These are phyloP conservation scores for Callimorpha dominula DNA, from an alignment of 2,888 invertebrate genomes.

Conservation along the genomic window DNA sequence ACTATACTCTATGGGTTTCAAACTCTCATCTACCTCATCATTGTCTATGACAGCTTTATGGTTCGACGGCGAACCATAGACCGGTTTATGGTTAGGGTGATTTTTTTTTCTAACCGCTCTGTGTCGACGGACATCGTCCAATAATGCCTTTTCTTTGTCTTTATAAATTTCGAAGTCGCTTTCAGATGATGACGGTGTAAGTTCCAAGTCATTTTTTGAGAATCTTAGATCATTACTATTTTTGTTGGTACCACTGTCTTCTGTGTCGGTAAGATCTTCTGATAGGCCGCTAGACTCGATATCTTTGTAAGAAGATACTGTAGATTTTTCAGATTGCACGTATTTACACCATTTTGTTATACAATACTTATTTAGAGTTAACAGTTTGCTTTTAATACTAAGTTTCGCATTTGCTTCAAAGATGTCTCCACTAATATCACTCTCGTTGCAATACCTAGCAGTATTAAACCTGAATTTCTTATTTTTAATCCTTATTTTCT, in stretches of 20 bases:
- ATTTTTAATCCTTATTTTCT: conserved; percentile 35
- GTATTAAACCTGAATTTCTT: conserved; percentile 57
- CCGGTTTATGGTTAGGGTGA: conserved; percentile 54
- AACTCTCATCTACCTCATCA: conserved; percentile 74
- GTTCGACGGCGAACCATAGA: conserved; percentile 21
- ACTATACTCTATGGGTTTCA: conserved; percentile 80
- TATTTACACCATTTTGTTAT: conserved; percentile 68
- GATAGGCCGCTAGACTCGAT: conserved; percentile 55
- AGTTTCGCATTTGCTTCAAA: conserved; percentile 65
- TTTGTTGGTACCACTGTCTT: conserved; percentile 52
- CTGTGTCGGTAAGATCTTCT: conserved; percentile 58
- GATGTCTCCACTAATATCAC: conserved; percentile 55
- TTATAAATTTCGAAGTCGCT: conserved; percentile 69
- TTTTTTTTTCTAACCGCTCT: conserved; percentile 73
- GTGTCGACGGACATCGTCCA: conserved; percentile 72
- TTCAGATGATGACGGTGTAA: conserved; percentile 70
- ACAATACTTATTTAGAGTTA: conserved; percentile 58
- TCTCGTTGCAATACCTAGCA: conserved; percentile 58
- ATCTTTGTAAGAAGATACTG: conserved; percentile 23
- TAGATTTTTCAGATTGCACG: conserved; percentile 18
- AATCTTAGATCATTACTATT: conserved; percentile 50
- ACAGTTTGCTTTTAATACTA: conserved; percentile 59
- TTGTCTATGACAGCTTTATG: conserved; percentile 56
- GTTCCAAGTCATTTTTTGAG: conserved; percentile 73
- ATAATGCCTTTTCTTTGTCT: conserved; percentile 56